These are phyloP conservation scores for Lanistes nyassanus DNA, from an alignment of 1,140 invertebrate species.

Conservation along the genomic window DNA sequence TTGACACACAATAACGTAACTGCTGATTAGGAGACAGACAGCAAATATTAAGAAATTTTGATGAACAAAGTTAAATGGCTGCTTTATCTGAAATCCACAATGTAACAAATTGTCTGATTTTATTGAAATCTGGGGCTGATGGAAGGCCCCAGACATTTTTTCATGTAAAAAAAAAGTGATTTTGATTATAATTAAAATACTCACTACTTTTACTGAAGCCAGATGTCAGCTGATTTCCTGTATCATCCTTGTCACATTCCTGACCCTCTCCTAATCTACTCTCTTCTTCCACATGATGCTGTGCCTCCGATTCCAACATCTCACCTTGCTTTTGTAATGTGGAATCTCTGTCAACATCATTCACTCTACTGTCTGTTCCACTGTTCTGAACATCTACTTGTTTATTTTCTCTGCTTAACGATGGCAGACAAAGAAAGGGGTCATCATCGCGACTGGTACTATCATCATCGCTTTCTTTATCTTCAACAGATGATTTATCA, in stretches of 20 bases:
- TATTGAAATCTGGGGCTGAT: neutral
- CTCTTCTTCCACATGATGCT: neutral
- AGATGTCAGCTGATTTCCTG: neutral
- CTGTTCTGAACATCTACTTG: neutral
- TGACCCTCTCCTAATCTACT: conserved; percentile 21
- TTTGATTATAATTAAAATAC: neutral
- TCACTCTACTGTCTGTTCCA: neutral
- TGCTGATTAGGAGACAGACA: no score
- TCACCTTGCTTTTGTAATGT: neutral
- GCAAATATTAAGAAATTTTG: no score
- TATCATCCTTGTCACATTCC: conserved; percentile 23
- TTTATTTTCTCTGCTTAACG: neutral
- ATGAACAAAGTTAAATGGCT: neutral
- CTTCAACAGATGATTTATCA: conserved; percentile 23
- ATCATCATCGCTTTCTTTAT: conserved; percentile 22
- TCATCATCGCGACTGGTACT: conserved; percentile 16
- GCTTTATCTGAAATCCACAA: neutral
- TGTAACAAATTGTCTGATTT: neutral
- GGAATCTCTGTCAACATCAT: neutral
- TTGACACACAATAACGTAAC: no score
- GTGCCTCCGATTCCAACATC: neutral
- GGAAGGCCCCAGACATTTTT: no score
- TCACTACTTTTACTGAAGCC: neutral
- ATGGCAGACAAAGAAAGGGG: conserved; percentile 10
- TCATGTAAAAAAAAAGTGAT: no score